Conservation (phyloP, 2,888 invertebrate genomes). For the Lathronympha strigana region DNA sequence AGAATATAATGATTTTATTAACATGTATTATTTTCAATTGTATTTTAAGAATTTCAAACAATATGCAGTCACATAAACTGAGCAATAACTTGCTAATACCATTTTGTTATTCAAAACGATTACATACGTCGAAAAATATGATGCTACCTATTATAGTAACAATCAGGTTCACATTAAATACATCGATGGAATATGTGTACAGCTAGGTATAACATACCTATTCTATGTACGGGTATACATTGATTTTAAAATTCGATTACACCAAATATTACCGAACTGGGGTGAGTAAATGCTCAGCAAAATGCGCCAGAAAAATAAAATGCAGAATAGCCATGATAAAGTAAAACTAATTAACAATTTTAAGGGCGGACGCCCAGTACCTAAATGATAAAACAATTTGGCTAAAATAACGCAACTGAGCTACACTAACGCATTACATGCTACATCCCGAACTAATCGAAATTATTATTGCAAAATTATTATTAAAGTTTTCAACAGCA, state of each 20-base stretch:
- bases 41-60: constrained; percentile 72
- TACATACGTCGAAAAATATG: constrained; percentile 70
- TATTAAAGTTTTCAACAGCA: constrained; percentile 51
- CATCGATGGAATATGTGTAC: constrained; percentile 65
- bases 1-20: constrained; percentile 74
- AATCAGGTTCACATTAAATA: constrained; percentile 62
- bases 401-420: constrained; percentile 51
- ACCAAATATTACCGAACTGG: constrained; percentile 42
- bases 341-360: constrained; percentile 75
- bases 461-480: constrained; percentile 41
- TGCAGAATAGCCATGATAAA: constrained; percentile 46
- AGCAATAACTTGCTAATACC: constrained; percentile 68
- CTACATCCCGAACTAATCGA: constrained; percentile 39
- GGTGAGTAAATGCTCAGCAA: constrained; percentile 65
- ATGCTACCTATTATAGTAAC: constrained; percentile 65
- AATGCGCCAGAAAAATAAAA: constrained; percentile 62
- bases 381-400: constrained; percentile 55
- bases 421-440: constrained; percentile 45
- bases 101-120: constrained; percentile 60
- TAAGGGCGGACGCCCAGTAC: constrained; percentile 36
- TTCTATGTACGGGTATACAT: constrained; percentile 42
- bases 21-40: constrained; percentile 81
- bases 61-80: constrained; percentile 70
- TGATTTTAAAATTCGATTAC: constrained; percentile 37
- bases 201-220: constrained; percentile 42